These are phyloP conservation scores for Malacoctenus gilli DNA, from an alignment of 2,797 vertebrate species.

Conservation along the genomic window DNA sequence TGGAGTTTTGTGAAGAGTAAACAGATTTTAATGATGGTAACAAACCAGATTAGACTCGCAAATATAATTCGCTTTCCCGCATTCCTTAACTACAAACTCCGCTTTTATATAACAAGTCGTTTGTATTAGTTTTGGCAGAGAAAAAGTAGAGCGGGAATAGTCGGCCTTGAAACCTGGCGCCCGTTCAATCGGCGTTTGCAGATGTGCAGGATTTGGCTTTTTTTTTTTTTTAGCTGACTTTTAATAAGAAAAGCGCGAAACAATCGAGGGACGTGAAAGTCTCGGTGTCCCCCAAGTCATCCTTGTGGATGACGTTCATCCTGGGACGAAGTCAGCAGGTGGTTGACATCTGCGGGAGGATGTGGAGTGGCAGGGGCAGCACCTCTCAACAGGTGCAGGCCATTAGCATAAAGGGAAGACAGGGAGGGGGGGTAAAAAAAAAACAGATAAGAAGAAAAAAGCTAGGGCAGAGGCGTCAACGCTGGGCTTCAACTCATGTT, in stretches of 20 bases:
- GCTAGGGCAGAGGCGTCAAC: constrained; percentile 47
- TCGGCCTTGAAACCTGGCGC: background rate
- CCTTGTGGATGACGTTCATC: constrained; percentile 37
- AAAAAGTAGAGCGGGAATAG: background rate
- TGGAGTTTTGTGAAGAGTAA: constrained; percentile 35
- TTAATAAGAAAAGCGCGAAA: no score
- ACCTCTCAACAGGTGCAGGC: constrained; percentile 73
- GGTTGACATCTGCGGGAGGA: constrained; percentile 64
- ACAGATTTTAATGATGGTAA: constrained; percentile 52
- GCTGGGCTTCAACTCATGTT: constrained; percentile 63
- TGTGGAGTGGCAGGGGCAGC: constrained; percentile 67
- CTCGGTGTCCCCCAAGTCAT: constrained; percentile 39
- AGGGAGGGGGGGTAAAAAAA: background rate
- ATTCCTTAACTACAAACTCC: constrained; percentile 14
- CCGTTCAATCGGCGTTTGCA: no score
- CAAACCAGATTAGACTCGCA: constrained; percentile 43
- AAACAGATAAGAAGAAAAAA: constrained; percentile 38
- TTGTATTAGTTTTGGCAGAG: constrained; percentile 14
- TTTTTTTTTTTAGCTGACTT: no score
- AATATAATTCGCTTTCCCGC: constrained; percentile 22
- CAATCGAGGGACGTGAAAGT: no score
- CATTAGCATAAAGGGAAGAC: constrained; percentile 65
- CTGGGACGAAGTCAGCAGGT: constrained; percentile 57
- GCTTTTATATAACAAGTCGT: constrained; percentile 10
- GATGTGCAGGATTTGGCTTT: no score